phyloP scores from a whole-genome alignment of 2,113 vertebrate species.

The Rhynchopsitta pachyrhyncha region DNA sequence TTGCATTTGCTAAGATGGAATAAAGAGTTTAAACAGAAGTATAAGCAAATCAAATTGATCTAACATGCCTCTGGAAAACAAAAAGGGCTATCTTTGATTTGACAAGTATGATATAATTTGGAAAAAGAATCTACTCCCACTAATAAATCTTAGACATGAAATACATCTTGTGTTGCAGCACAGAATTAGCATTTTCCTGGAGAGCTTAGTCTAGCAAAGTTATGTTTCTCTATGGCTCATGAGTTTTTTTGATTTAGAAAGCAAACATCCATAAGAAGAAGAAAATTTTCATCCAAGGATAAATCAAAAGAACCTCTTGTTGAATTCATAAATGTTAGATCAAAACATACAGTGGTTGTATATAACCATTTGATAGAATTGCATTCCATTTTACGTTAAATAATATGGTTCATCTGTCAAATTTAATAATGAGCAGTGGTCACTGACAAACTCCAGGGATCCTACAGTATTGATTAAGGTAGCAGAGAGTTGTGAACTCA shows the following conservation, averaged over 20 bases:
- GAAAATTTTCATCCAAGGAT: background rate
- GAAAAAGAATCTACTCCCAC: background rate
- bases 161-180: background rate
- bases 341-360: background rate
- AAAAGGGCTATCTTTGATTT: background rate
- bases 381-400: background rate
- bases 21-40: background rate
- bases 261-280: background rate
- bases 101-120: background rate
- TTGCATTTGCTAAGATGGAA: background rate
- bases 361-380: background rate
- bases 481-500: background rate
- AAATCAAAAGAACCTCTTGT: background rate
- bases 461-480: background rate
- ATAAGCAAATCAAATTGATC: background rate
- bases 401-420: background rate
- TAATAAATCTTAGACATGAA: background rate
- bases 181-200: background rate
- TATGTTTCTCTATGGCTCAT: background rate
- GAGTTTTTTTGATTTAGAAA: background rate
- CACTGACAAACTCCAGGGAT: background rate
- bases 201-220: background rate
- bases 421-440: background rate
- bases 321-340: background rate
- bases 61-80: background rate